Percentiles rank a stretch among this genome's conserved stretches.
phyloP scores from a whole-genome alignment of 1,140 invertebrate species.

The Agrilus planipennis region DNA sequence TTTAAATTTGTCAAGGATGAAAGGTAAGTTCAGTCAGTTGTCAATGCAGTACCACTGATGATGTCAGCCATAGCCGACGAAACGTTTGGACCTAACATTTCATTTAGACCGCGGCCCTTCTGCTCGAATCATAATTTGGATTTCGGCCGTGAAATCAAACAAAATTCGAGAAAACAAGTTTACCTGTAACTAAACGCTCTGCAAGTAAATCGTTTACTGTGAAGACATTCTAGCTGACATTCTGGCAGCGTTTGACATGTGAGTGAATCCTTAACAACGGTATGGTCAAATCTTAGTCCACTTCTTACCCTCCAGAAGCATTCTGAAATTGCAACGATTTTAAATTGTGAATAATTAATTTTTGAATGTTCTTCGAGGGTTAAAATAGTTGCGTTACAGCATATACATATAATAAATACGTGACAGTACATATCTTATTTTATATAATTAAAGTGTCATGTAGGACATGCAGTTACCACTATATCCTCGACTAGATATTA shows the following conservation, averaged over 20 bases:
- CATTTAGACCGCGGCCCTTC: too few relatives aligned
- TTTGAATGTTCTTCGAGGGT: too few relatives aligned
- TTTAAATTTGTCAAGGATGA: too few relatives aligned
- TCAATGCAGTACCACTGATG: too few relatives aligned
- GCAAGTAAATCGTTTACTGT: slow-evolving; percentile 55
- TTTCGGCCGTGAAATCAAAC: background rate
- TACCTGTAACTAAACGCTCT: slow-evolving; percentile 65
- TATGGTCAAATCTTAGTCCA: slow-evolving; percentile 49
- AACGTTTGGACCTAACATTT: too few relatives aligned
- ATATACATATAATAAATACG: background rate
- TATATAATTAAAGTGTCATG: background rate
- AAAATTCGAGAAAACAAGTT: slow-evolving; percentile 2
- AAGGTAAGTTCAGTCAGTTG: too few relatives aligned
- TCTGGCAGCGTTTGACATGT: slow-evolving; percentile 56
- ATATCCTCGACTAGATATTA: slow-evolving; percentile 16
- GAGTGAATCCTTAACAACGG: slow-evolving; percentile 47
- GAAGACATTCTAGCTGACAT: slow-evolving; percentile 61
- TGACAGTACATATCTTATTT: background rate
- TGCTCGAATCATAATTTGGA: too few relatives aligned
- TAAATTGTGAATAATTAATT: background rate
- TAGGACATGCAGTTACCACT: slow-evolving; percentile 27
- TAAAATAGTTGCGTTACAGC: too few relatives aligned
- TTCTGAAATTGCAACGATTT: slow-evolving; percentile 42
- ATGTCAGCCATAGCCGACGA: too few relatives aligned
- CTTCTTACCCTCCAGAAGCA: slow-evolving; percentile 70